phyloP scores from a whole-genome alignment of 1,140 invertebrate species.

The Eurytemora carolleeae region DNA sequence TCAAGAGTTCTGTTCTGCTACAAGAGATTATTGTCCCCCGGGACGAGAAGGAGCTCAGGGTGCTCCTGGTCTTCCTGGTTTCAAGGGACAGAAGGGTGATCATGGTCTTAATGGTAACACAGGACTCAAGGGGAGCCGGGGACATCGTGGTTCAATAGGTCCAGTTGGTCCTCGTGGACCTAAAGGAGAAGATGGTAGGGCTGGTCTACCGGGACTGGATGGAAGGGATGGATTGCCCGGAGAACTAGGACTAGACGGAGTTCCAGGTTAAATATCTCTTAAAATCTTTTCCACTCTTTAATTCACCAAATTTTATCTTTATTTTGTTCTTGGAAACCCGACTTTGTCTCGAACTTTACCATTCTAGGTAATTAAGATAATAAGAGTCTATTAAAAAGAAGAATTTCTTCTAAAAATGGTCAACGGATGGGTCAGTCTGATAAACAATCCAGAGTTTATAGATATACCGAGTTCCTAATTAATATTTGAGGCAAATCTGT shows the following conservation, averaged over 20 bases:
- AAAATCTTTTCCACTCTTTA: too few species aligned
- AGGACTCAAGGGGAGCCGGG: slow-evolving; percentile 37
- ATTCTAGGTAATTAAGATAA: too few species aligned
- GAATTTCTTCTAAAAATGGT: too few species aligned
- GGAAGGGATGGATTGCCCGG: slow-evolving; percentile 61
- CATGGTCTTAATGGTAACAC: slow-evolving; percentile 39
- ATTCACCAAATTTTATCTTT: too few species aligned
- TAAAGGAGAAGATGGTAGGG: slow-evolving; percentile 32
- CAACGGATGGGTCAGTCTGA: too few species aligned
- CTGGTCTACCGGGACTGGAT: slow-evolving; percentile 42
- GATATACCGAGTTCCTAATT: too few species aligned
- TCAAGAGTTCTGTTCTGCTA: slow-evolving; percentile 48
- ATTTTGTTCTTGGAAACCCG: too few species aligned
- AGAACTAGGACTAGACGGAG: slow-evolving; percentile 39
- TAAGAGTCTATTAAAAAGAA: too few species aligned
- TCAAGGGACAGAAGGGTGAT: slow-evolving; percentile 20
- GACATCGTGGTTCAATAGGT: slow-evolving; percentile 32
- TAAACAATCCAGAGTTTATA: too few species aligned
- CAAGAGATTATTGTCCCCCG: slow-evolving; percentile 46
- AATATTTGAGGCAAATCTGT: too few species aligned
- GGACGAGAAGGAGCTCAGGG: slow-evolving; percentile 20
- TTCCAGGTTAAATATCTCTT: too few species aligned
- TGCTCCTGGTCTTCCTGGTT: slow-evolving; percentile 19
- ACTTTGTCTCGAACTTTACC: too few species aligned
- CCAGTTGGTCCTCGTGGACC: slow-evolving; percentile 39